phyloP scores from a whole-genome alignment of 2,113 vertebrate species.

The Carollia perspicillata region DNA sequence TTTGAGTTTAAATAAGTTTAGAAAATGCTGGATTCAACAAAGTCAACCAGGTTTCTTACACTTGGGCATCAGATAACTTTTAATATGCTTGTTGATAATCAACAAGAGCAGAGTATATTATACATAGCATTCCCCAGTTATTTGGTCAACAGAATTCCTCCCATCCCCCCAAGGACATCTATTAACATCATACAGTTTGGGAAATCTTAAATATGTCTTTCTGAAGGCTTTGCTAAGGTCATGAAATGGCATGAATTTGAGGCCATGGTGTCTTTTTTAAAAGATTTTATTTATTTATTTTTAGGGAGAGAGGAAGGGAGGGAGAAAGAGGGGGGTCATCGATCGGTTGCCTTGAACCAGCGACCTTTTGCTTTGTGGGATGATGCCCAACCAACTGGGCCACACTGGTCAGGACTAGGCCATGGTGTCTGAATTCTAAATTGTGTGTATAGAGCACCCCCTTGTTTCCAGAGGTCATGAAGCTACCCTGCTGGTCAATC shows the following conservation, averaged over 20 bases:
- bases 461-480: neutral
- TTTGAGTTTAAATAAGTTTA: neutral
- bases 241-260: constrained; percentile 29
- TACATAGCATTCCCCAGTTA: neutral
- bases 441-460: neutral
- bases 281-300: neutral
- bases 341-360: no score
- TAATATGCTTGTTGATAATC: neutral
- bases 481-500: neutral
- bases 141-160: neutral
- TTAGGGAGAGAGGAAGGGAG: no score
- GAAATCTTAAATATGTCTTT: constrained; percentile 27
- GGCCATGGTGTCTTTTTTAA: neutral
- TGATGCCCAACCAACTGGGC: no score
- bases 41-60: neutral
- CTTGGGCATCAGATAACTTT: neutral
- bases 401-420: no score
- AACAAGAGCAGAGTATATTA: neutral
- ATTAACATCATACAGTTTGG: neutral
- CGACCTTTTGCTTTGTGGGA: no score
- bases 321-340: no score
- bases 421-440: constrained; percentile 10
- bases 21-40: constrained; percentile 20
- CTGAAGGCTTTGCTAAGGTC: constrained; percentile 22
- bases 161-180: neutral